Base-by-base conservation (phyloP, 53 echinoderm and acorn worm species). In the Astropecten irregularis region DNA sequence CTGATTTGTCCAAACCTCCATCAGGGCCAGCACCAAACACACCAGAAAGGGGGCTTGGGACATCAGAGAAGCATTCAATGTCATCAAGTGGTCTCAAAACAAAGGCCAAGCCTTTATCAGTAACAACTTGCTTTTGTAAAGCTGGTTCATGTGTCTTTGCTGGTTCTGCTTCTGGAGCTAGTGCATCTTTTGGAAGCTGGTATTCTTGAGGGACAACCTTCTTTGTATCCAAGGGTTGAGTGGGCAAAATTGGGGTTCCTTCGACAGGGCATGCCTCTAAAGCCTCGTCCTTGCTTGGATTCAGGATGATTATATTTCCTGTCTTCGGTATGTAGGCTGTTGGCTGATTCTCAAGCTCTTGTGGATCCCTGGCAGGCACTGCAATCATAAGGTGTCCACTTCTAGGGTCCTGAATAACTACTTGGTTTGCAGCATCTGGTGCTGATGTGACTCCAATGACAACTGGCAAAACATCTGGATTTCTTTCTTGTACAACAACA, bases 31-130 rank as follows among this genome's bases (percentile, higher is more conserved):
- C 32, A 19, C 83, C 53, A 16, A 11, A 14, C 27, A 50, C 28
- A 14, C 86, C 86, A 49, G 86, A 53, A 25, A 48, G 35, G 66
- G 83, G 68, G 33, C 68, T 83, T 55, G 55, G 28, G 72, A 54
- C 74, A 49, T 51, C 76, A 40, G 76, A 18, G 16, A 30, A 32
- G 23, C 26, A 71, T 20, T 64, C 51, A 25, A 26, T 52, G 28
- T 73, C 76, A 60, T 59, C 66, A 50, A 85, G 53, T 25, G 86
- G 86, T 40, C 66, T 85, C 34, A 93, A 53, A 14, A 90, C 81
- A 81, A 59, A 93, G 28, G 90, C 93, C 49, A 85, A 82, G 10
- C 93, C 93, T 40, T 86, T 91, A 34, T 87, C 86, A 37, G 94
- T 91, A 30, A 94, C 71, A 52, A 88, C 64, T 61, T 94, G 91